Base-by-base conservation (phyloP, 2,113 vertebrate genomes). In the Trinectes maculatus region DNA sequence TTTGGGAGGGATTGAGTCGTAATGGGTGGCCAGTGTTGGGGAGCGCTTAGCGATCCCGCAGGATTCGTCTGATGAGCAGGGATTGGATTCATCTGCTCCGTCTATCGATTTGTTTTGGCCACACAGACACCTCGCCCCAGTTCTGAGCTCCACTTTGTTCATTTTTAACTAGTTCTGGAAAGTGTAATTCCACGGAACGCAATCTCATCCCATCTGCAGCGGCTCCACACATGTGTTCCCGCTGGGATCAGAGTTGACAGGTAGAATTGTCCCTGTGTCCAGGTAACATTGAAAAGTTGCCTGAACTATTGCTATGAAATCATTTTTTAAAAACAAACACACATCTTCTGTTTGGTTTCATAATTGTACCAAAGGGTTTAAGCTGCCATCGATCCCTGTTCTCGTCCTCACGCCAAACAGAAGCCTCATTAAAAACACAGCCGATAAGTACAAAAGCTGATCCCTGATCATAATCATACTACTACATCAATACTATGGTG, bases 101-200 rank as follows among this genome's bases (percentile, higher is more conserved):
- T 86, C 79, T 77, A 93, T 93, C 66, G 91, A 92, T 92, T 91
- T 91, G 89, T 91, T 91, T 91, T 88, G 76, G 79, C 84, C 82
- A 74, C 83, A 83, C 69, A 31, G 4, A 13, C 28, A 16, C 28
- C 54, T 65, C 69, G 71, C 74, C 80, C 59, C 60, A 61, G 73
- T 58, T 74, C 80, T 68, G 68, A 75, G 62, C 63, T 70, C 16
- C 51, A 67, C 63, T 85, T 84, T 89, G 71, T 77, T 80, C 46
- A 71, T 86, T 89, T 89, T 80, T 87, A 80, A 85, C 85, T 65
- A 79, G 59, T 79, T 87, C 71, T 84, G 65, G 80, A 82, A 64
- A 84, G 61, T 15, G 15, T 83, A 75, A 80, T 86, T 85, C 80
- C 55, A 75, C 47, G 56, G 74, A 84, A 81, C 78, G 81, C 65